Conservation (phyloP, 2,888 invertebrate species). For the Isoperla grammatica region DNA sequence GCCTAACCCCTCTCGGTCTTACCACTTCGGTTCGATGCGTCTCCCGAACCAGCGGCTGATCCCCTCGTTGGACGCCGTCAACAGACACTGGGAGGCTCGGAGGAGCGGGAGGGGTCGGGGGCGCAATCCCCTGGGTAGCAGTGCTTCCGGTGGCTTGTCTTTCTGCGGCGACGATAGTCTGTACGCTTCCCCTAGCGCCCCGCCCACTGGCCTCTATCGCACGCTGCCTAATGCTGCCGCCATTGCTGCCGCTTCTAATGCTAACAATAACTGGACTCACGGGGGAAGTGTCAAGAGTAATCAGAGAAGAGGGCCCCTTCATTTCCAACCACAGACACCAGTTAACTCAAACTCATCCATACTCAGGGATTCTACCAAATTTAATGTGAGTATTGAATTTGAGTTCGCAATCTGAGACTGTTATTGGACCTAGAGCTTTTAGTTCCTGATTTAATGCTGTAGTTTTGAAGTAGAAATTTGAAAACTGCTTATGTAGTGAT, state of each 20-base stretch:
- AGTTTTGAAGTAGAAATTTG: neutral
- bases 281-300: slow-evolving; percentile 15
- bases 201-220: slow-evolving; percentile 23
- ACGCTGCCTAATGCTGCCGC: slow-evolving; percentile 22
- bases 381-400: slow-evolving; percentile 31
- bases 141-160: slow-evolving; percentile 25
- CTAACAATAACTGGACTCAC: slow-evolving; percentile 29
- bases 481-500: no score
- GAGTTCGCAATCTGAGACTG: slow-evolving; percentile 19
- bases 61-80: slow-evolving; percentile 12
- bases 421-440: slow-evolving; percentile 5
- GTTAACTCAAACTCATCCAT: slow-evolving; percentile 20
- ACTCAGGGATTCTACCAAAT: slow-evolving; percentile 30
- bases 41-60: slow-evolving; percentile 6
- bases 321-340: slow-evolving; percentile 26
- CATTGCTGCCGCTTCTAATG: neutral
- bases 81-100: slow-evolving; percentile 26
- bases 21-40: slow-evolving; percentile 25
- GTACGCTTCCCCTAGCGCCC: slow-evolving; percentile 18
- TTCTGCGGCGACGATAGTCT: slow-evolving; percentile 9
- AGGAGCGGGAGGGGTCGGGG: slow-evolving; percentile 14
- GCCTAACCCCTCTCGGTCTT: slow-evolving; percentile 17
- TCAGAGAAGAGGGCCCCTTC: slow-evolving; percentile 24
- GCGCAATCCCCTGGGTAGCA: slow-evolving; percentile 19
- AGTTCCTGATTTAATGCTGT: neutral